Evolutionary conservation across 1,140 invertebrate species (phyloP), one percentile per base, ranked within the genome.

Genomic region (Eufriesea mexicana): DNA sequence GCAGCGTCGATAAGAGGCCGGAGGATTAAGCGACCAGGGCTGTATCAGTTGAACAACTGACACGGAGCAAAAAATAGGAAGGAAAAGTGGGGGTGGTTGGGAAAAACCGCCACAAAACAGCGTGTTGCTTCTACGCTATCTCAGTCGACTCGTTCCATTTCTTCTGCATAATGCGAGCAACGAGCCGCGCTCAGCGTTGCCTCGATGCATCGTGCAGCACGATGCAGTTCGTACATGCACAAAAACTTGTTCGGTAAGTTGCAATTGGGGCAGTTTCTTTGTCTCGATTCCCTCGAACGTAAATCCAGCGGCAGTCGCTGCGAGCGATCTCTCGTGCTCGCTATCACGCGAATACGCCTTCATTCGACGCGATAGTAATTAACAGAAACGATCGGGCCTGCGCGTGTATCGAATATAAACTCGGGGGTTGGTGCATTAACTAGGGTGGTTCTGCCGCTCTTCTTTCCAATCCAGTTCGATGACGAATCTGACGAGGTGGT

Each of bases 241-340:
- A 64, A 76, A 73, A 62, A 76, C 25, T 64, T 64, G 25, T 59
- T 61, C 59, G 59, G 18, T 64, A 64, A 55, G n/a, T 45, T 64
- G 59, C 45, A 51, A 64, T 51, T 64, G 57, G 59, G 18, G 45
- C 42, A 35, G 25, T 25, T 42, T 28, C 59, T 62, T 76, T 64
- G 59, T 76, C 9, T 51, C 59, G 16, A 51, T 23, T 62, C 9
- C 5, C 47, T 51, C 16, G 59, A 28, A 76, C 42, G 45, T 28
- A 76, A 49, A 62, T 62, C n/a, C 57, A 45, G 9, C 18, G n/a
- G 16, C 18, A 42, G 42, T 8, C n/a, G 16, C 28, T 71, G 68
- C 14, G 28, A 47, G 20, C 42, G 51, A 54, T 54, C 51, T 71
- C 68, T 54, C 47, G 14, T 14, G 20, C 12, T 23, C 54, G 35